A percentile compares a stretch with the other conserved stretches of the same genome.
These are phyloP conservation scores for Clytia hemisphaerica DNA, from an alignment of 30 jellyfish, hydroid and myxozoan genomes.

Conservation along the genomic window DNA sequence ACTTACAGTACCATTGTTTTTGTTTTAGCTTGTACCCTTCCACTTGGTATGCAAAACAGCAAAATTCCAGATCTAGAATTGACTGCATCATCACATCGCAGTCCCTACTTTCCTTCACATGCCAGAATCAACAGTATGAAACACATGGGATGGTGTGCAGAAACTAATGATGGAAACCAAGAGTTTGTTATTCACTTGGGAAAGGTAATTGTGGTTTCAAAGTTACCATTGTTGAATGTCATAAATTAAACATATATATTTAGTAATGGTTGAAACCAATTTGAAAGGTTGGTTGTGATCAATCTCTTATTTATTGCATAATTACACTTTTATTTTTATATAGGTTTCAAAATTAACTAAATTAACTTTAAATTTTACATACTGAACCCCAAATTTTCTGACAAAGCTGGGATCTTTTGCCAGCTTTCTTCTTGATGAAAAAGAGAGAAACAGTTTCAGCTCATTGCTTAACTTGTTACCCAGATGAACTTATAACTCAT, in stretches of 20 bases:
- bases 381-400: too few relatives aligned
- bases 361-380: too few relatives aligned
- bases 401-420: too few relatives aligned
- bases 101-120: constrained; percentile 57
- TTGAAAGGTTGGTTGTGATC: too few relatives aligned
- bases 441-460: too few relatives aligned
- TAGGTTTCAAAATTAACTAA: too few relatives aligned
- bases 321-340: too few relatives aligned
- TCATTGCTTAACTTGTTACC: too few relatives aligned
- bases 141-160: constrained; percentile 88
- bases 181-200: constrained; percentile 64
- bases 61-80: constrained; percentile 46
- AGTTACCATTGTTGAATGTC: not conserved
- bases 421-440: too few relatives aligned
- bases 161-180: constrained; percentile 42
- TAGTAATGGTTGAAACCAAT: not conserved
- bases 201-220: not conserved
- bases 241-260: not conserved
- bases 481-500: too few relatives aligned
- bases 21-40: constrained; percentile 72
- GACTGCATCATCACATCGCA: constrained; percentile 77
- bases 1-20: too few relatives aligned
- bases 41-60: constrained; percentile 83
- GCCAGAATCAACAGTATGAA: constrained; percentile 47
- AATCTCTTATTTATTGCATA: too few relatives aligned